Evolutionary conservation across 2,888 invertebrate species (phyloP).

Genomic region (Brenthis ino): DNA sequence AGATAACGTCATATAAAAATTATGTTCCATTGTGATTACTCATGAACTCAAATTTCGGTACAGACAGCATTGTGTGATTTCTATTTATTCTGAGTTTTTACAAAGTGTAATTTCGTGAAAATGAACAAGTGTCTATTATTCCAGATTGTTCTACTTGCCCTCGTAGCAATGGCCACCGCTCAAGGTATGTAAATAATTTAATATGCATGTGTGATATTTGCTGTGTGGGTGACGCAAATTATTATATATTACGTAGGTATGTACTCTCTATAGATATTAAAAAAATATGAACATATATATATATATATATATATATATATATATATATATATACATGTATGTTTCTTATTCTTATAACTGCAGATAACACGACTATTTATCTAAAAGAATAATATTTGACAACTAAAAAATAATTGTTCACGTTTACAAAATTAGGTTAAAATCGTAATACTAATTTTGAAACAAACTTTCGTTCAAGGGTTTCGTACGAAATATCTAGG

Average conservation of each 20-base stretch:
- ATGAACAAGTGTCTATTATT: slow-evolving; percentile 25
- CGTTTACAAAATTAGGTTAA: not conserved
- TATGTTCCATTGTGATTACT: not conserved
- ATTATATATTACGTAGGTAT: not conserved
- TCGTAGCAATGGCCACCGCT: slow-evolving; percentile 47
- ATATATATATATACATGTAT: too few relatives aligned
- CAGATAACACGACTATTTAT: too few relatives aligned
- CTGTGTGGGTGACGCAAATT: not conserved
- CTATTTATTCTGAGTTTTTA: not conserved
- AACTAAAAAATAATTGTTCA: too few relatives aligned
- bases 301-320: too few relatives aligned
- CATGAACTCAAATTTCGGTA: not conserved
- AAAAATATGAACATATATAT: too few relatives aligned
- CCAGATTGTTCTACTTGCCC: slow-evolving; percentile 52
- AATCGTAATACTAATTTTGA: not conserved
- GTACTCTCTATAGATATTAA: too few relatives aligned
- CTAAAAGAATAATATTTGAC: too few relatives aligned
- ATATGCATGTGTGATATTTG: not conserved
- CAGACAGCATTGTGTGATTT: not conserved
- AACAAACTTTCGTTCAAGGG: not conserved
- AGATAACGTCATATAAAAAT: not conserved
- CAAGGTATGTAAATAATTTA: slow-evolving; percentile 10
- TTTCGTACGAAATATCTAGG: not conserved
- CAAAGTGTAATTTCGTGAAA: slow-evolving; percentile 4
- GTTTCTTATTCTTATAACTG: too few relatives aligned